Conservation (phyloP, 2,113 vertebrate species). For the Ceratotherium simum region DNA sequence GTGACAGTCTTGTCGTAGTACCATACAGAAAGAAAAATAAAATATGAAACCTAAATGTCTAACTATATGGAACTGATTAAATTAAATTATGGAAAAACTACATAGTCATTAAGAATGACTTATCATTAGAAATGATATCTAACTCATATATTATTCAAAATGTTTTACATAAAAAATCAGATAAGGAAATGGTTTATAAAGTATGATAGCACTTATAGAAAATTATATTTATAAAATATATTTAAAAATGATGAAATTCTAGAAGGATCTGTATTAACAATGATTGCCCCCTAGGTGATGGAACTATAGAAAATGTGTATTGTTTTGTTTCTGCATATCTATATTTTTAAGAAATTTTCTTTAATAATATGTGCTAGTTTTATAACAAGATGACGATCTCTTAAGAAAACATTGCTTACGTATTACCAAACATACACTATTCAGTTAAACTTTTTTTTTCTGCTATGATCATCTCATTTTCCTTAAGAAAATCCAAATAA, state of each 20-base stretch:
- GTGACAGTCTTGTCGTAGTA: background rate
- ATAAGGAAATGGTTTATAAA: background rate
- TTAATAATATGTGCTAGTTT: background rate
- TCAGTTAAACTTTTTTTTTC: background rate
- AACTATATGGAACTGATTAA: background rate
- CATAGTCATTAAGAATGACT: background rate
- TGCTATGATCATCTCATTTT: background rate
- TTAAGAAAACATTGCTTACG: background rate
- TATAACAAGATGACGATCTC: background rate
- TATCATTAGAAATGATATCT: slow-evolving; percentile 3
- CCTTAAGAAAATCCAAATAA: background rate
- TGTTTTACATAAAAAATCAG: slow-evolving; percentile 22
- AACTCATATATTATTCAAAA: slow-evolving; percentile 16
- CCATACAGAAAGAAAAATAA: background rate
- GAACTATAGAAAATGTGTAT: background rate
- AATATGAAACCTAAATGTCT: background rate
- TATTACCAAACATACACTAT: background rate
- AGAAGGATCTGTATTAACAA: background rate
- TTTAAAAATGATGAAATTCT: slow-evolving; percentile 48
- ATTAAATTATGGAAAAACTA: background rate
- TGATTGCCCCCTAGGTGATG: background rate
- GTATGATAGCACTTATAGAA: background rate
- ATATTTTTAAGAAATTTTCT: slow-evolving; percentile 12
- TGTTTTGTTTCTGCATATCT: slow-evolving; percentile 14
- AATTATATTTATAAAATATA: slow-evolving; percentile 20